A percentile compares a stretch with the other conserved stretches of the same genome.
These are phyloP conservation scores for Brachionus plicatilis DNA, from an alignment of 1,140 invertebrate genomes.

Conservation along the genomic window DNA sequence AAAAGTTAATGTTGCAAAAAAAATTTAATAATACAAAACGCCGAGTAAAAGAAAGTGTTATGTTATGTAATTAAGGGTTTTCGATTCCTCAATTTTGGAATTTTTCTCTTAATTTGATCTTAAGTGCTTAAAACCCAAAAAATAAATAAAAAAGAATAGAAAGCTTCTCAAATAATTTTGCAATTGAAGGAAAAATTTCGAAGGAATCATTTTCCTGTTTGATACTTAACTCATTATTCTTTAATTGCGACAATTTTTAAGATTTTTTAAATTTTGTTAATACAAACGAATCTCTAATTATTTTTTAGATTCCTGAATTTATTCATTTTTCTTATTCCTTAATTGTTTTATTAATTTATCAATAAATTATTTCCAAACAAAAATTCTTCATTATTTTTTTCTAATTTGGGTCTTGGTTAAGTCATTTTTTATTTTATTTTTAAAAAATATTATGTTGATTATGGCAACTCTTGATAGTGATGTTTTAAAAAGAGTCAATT, in stretches of 20 bases:
- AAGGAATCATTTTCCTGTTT: not conserved
- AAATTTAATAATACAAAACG: not conserved
- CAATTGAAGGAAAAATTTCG: not conserved
- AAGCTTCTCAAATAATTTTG: not conserved
- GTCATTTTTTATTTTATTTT: not conserved
- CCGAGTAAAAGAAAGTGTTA: not conserved
- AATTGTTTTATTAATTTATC: not conserved
- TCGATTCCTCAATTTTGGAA: not conserved
- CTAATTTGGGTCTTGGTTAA: not conserved
- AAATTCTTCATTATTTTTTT: not conserved
- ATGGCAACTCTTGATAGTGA: not conserved
- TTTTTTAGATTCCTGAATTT: not conserved
- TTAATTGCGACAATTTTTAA: not conserved
- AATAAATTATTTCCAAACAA: not conserved
- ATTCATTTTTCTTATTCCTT: not conserved
- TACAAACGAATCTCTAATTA: not conserved
- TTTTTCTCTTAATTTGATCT: conserved; percentile 15
- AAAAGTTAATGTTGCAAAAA: not conserved
- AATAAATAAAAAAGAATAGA: not conserved
- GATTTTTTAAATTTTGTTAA: not conserved
- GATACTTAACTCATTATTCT: not conserved
- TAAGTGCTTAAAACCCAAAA: conserved; percentile 8
- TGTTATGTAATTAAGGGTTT: conserved; percentile 26
- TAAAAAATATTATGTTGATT: not conserved
- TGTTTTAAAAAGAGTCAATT: not conserved